A percentile compares a stretch with the other conserved stretches of the same genome.
Evolutionary conservation across 2,888 invertebrate genomes (phyloP).

Genomic region (Melieria omissa): DNA sequence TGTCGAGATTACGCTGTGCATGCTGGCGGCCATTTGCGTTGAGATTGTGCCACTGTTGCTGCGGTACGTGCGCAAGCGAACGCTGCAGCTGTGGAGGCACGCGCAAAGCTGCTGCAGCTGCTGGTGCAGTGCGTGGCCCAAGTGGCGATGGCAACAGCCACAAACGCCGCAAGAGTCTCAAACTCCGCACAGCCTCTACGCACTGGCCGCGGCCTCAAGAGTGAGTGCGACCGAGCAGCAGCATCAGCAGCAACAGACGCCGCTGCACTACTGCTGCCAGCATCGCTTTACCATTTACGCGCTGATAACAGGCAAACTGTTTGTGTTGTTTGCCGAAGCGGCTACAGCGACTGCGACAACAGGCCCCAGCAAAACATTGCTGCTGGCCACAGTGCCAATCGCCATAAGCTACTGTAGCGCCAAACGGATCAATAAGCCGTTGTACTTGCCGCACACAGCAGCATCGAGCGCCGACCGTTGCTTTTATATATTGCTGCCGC

Average conservation of each 20-base stretch:
- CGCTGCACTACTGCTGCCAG: background rate
- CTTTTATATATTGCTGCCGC: no score
- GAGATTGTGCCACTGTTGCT: constrained; percentile 15
- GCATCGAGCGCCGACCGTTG: no score
- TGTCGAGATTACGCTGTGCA: constrained; percentile 13
- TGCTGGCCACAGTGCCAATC: no score
- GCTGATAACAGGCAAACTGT: constrained; percentile 12
- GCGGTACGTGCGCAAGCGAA: background rate
- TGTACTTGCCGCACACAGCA: no score
- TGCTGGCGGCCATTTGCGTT: constrained; percentile 5
- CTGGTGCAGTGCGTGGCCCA: background rate
- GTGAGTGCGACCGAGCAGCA: background rate
- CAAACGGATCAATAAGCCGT: no score
- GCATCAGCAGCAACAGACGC: constrained; percentile 4
- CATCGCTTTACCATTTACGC: background rate
- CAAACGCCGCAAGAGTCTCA: background rate
- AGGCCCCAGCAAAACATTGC: no score
- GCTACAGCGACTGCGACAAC: constrained; percentile 19
- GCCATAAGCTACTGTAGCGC: no score
- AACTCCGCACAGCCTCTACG: background rate
- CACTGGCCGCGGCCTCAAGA: background rate
- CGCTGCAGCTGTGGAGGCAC: constrained; percentile 5
- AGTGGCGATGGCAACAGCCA: constrained; percentile 1
- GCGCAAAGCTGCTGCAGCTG: background rate
- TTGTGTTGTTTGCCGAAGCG: constrained; percentile 3